Conservation (phyloP, 1,140 invertebrate species). For the Teleogryllus occipitalis region DNA sequence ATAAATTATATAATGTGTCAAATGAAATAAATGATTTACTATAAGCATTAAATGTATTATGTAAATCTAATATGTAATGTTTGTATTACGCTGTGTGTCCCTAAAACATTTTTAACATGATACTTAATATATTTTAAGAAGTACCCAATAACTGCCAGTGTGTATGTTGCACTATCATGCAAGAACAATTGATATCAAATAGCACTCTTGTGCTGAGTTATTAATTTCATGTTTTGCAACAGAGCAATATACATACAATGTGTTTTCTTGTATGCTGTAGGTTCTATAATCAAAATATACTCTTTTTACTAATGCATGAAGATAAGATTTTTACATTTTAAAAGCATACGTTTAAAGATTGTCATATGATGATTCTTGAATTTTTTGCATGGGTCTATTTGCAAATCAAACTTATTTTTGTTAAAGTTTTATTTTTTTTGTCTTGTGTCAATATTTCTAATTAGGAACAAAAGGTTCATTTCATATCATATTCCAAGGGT, state of each 20-base stretch:
- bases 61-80: neutral
- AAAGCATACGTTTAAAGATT: conserved; percentile 19
- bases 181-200: neutral
- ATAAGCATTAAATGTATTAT: too few relatives aligned
- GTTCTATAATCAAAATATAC: conserved; percentile 18
- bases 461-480: conserved; percentile 5
- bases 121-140: neutral
- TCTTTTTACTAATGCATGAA: conserved; percentile 21
- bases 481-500: neutral
- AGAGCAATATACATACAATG: conserved; percentile 16
- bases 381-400: neutral
- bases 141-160: neutral
- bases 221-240: neutral
- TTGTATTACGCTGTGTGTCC: neutral
- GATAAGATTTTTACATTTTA: conserved; percentile 17
- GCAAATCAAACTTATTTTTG: neutral
- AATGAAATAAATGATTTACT: too few relatives aligned
- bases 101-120: neutral
- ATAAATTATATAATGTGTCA: too few relatives aligned
- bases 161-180: conserved; percentile 1
- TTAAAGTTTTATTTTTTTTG: neutral
- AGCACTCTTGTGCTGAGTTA: neutral
- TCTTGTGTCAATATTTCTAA: conserved; percentile 5
- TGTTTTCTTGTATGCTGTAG: conserved; percentile 22
- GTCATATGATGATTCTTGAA: neutral